Base-by-base conservation (phyloP, 2,113 vertebrate genomes). In the Bubo bubo region DNA sequence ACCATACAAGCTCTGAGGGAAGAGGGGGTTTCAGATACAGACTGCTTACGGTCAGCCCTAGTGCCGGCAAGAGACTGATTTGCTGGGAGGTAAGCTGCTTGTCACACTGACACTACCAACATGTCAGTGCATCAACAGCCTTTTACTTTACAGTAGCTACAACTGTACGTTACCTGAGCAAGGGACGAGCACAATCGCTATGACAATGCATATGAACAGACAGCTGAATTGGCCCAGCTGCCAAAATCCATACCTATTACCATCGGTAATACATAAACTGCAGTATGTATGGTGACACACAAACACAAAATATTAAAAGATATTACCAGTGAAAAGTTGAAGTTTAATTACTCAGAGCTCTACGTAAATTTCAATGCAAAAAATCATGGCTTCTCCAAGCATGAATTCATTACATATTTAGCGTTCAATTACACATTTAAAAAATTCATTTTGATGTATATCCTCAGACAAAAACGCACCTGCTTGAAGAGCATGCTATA, bases 261-360 rank as follows among this genome's bases (percentile, higher is more conserved):
- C 30, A 50, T 6, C 2, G 3, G 0, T 0, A 24, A 24, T 6
- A 59, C 9, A 66, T 0, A 18, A 76, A 39, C 17, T 28, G 5
- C 14, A 35, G 12, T 7, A 37, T 1, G 5, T 8, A 24, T 14
- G 35, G n/a, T 21, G 77, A 58, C 12, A 7, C 0, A 5, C 7
- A 64, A 43, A 9, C 3, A 3, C 52, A 28, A 90, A 74, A 43
- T 32, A 62, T 3, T 52, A 3, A 27, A 58, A 79, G 19, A 21
- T 3, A 28, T 9, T 8, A 62, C 6, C 64, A 4, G 3, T 3
- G 43, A 50, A 52, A 83, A 79, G 27, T 0, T 49, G 17, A 86
- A 12, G 14, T 17, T 91, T 60, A 26, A 58, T 50, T 79, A 26
- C 30, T 16, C 41, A 28, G 10, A 91, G 30, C n/a, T 15, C 53